These are phyloP conservation scores for Crotalus viridis DNA, from an alignment of 2,113 vertebrate genomes.

Conservation along the genomic window DNA sequence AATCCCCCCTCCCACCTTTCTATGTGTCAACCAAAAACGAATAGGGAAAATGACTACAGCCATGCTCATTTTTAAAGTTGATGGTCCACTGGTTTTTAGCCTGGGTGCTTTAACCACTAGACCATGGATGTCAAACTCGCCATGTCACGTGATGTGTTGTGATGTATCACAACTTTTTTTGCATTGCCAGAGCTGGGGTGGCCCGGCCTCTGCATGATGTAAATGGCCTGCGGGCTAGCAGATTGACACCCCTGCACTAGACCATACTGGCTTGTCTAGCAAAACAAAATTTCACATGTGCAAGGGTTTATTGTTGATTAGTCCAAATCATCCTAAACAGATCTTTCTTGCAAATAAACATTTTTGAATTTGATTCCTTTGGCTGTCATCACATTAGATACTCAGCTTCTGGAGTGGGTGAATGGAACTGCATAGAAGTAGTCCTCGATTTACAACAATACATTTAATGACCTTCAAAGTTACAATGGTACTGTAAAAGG, in stretches of 20 bases:
- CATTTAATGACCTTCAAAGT: background rate
- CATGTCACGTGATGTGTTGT: no score
- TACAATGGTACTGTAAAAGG: background rate
- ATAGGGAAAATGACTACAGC: no score
- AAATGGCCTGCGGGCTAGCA: no score
- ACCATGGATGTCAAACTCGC: background rate
- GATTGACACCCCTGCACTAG: background rate
- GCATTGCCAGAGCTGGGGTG: no score
- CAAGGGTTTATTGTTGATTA: background rate
- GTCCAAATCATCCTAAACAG: background rate
- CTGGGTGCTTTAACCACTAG: background rate
- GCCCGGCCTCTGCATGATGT: no score
- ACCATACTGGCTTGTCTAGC: background rate
- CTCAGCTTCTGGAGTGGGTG: background rate
- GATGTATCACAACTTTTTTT: no score
- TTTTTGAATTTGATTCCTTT: background rate
- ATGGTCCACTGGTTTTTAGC: background rate
- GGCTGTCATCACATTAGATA: background rate
- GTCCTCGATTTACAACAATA: background rate
- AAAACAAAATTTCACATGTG: background rate
- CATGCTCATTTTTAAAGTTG: no score
- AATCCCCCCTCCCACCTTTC: no score
- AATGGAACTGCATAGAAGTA: background rate
- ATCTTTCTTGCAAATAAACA: background rate
- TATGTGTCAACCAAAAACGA: no score